These are phyloP conservation scores for Plotosus lineatus DNA, from an alignment of 2,113 vertebrate genomes.

Conservation along the genomic window DNA sequence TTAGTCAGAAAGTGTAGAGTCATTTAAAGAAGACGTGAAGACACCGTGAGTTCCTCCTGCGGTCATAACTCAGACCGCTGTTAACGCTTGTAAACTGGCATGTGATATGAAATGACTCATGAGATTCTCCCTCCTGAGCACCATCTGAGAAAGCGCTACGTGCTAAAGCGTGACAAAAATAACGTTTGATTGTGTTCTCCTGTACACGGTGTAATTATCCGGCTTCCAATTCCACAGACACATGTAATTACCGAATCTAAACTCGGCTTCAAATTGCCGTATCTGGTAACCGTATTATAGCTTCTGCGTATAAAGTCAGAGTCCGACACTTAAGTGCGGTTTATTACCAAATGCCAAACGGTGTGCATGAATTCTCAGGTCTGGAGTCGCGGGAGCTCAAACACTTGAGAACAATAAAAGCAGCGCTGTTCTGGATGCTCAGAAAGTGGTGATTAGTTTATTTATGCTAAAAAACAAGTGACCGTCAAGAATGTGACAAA, in stretches of 20 bases:
- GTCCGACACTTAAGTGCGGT: neutral
- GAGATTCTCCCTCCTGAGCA: neutral
- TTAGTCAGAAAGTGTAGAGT: too few relatives aligned
- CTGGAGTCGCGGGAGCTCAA: neutral
- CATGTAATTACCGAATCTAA: conserved; percentile 7
- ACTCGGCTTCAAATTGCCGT: neutral
- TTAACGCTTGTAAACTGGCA: neutral
- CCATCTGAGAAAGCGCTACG: neutral
- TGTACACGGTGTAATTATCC: neutral
- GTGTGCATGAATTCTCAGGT: neutral
- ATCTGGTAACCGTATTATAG: neutral
- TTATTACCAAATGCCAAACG: neutral
- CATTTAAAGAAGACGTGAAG: neutral
- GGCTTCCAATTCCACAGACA: neutral
- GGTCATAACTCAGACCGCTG: neutral
- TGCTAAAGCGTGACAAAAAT: neutral
- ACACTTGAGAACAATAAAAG: neutral
- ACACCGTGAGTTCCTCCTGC: neutral
- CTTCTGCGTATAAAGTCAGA: neutral
- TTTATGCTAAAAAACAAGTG: too few relatives aligned
- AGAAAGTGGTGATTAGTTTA: neutral
- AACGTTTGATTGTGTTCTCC: neutral
- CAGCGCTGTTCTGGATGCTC: neutral
- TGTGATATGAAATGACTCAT: neutral
- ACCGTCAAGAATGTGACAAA: too few relatives aligned